Conservation (phyloP, 2,113 vertebrate genomes). For the Callopanchax toddi region DNA sequence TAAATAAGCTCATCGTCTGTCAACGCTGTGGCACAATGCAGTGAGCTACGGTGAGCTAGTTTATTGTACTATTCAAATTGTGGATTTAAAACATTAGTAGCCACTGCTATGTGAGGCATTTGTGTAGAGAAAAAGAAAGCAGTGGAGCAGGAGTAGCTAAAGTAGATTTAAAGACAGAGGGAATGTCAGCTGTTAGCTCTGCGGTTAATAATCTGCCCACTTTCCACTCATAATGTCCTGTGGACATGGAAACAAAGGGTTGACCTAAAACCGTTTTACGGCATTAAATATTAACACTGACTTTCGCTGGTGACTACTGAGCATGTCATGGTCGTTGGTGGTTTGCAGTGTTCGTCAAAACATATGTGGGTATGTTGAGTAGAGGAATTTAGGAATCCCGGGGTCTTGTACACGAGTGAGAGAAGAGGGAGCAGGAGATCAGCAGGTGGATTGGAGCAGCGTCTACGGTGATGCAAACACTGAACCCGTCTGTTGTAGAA, state of each 20-base stretch:
- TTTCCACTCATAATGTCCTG: slow-evolving; percentile 1
- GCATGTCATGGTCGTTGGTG: no score
- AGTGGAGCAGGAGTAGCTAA: slow-evolving; percentile 6
- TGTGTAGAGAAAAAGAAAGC: slow-evolving; percentile 6
- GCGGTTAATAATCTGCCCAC: not conserved
- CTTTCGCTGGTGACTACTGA: no score
- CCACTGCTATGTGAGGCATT: slow-evolving; percentile 15
- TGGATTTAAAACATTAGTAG: slow-evolving; percentile 46
- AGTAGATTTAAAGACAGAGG: slow-evolving; percentile 7
- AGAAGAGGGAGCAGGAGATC: no score
- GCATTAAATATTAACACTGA: no score
- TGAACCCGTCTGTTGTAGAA: no score
- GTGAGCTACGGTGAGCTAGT: slow-evolving; percentile 30
- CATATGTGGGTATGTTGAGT: no score
- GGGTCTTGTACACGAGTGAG: no score
- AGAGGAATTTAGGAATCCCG: no score
- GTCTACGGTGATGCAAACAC: no score
- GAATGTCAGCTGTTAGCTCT: not conserved
- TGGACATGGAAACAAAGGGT: slow-evolving; percentile 6
- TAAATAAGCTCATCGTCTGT: slow-evolving; percentile 71
- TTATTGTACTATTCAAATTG: slow-evolving; percentile 39
- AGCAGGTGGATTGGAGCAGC: no score
- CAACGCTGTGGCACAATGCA: slow-evolving; percentile 45
- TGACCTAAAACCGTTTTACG: no score
- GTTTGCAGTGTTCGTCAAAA: no score